phyloP scores from a whole-genome alignment of 2,797 vertebrate species.

The Molossus molossus region DNA sequence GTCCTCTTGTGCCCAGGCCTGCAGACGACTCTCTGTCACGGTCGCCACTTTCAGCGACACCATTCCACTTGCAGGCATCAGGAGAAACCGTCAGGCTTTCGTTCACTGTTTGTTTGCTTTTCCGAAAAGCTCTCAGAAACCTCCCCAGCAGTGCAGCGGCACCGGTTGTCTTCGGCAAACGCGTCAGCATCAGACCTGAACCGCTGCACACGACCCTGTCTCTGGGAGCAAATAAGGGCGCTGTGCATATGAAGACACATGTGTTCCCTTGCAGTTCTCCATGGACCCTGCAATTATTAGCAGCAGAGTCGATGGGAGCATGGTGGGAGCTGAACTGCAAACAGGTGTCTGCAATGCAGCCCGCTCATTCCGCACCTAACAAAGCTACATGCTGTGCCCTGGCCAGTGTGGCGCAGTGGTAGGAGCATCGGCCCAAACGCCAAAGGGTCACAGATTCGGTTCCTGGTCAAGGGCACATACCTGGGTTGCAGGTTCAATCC shows the following conservation, averaged over 20 bases:
- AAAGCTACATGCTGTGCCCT: background rate
- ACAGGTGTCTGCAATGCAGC: background rate
- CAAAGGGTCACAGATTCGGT: no score
- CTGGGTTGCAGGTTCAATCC: no score
- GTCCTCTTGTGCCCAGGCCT: background rate
- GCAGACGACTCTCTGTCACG: background rate
- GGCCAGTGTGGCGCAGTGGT: no score
- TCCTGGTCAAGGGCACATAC: no score
- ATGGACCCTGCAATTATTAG: background rate
- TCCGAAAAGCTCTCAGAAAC: accelerated
- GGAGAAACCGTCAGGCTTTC: background rate
- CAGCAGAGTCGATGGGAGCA: background rate
- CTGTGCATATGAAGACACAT: background rate
- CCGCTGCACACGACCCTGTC: background rate
- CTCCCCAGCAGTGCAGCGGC: background rate
- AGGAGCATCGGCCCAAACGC: no score
- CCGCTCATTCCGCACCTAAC: background rate
- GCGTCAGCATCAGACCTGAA: constrained; percentile 22
- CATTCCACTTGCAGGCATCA: background rate
- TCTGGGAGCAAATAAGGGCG: background rate
- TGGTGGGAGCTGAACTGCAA: background rate
- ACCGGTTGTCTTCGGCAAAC: background rate
- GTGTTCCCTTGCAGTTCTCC: background rate
- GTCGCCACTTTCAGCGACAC: background rate
- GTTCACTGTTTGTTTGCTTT: background rate